Conservation (phyloP, 64 coral and sea anemone genomes). For the Anthopleura sola region DNA sequence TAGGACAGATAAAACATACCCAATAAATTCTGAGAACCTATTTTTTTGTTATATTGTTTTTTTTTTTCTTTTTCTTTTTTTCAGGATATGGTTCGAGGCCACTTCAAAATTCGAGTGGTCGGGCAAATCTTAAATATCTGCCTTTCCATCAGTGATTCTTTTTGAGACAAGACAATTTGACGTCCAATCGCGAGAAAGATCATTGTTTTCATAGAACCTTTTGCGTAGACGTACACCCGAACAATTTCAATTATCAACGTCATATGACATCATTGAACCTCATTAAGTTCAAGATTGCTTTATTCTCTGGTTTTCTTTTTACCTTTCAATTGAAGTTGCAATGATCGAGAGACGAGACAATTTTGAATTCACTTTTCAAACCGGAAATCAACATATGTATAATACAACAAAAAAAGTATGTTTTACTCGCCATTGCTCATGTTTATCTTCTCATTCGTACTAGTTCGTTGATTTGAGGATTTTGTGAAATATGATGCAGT, state of each 20-base stretch:
- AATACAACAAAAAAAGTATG: not conserved
- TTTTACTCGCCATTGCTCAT: not conserved
- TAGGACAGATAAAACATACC: too few species aligned
- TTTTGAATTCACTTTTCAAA: not conserved
- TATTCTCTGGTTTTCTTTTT: not conserved
- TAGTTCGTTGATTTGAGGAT: not conserved
- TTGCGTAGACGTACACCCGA: not conserved
- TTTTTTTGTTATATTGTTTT: not conserved
- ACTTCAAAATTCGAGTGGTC: not conserved
- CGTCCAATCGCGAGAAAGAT: not conserved
- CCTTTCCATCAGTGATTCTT: not conserved
- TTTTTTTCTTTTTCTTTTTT: not conserved
- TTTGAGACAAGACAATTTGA: not conserved
- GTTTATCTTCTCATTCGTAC: not conserved
- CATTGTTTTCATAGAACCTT: not conserved
- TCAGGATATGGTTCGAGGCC: not conserved
- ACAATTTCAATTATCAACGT: not conserved
- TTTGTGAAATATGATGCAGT: not conserved
- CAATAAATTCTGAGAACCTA: too few species aligned
- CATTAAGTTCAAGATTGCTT: not conserved
- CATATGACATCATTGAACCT: not conserved
- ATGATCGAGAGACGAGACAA: not conserved
- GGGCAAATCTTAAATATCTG: not conserved
- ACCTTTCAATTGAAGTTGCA: not conserved
- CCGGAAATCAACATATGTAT: not conserved